Percentiles rank a stretch among this genome's conserved stretches.
phyloP scores from a whole-genome alignment of 2,113 vertebrate genomes.

The Porphyrio hochstetteri region DNA sequence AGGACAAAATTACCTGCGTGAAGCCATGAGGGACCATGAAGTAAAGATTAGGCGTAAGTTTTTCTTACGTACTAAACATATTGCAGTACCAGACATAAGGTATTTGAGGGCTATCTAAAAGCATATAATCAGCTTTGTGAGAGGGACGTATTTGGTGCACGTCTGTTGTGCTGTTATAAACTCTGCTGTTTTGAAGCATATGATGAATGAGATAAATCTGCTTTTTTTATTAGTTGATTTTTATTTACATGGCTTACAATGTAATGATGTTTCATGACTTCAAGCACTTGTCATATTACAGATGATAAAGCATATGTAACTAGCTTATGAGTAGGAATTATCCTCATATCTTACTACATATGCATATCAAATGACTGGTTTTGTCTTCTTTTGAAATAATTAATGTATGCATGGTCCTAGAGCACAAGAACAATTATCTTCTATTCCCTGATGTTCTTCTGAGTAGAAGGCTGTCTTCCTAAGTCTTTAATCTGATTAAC shows the following conservation, averaged over 20 bases:
- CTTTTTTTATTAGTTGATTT: not conserved
- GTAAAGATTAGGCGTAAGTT: not conserved
- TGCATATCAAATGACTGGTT: not conserved
- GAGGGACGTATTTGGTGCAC: not conserved
- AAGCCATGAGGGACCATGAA: not conserved
- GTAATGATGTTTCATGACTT: not conserved
- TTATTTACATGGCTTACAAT: not conserved
- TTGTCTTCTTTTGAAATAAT: not conserved
- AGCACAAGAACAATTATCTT: not conserved
- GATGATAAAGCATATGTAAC: not conserved
- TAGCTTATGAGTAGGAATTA: not conserved
- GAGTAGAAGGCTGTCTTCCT: not conserved
- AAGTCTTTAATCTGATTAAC: constrained; percentile 46
- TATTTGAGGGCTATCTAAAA: constrained; percentile 37
- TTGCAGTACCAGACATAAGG: not conserved
- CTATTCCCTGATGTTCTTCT: not conserved
- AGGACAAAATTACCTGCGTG: not conserved
- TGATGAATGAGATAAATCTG: not conserved
- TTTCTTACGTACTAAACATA: not conserved
- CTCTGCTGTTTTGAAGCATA: not conserved
- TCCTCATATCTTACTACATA: not conserved
- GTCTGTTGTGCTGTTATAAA: not conserved
- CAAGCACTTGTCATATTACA: not conserved
- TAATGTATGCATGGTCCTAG: not conserved
- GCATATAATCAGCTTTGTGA: constrained; percentile 47